A percentile compares a stretch with the other conserved stretches of the same genome.
These are phyloP conservation scores for Uloborus diversus DNA, from an alignment of 1,140 invertebrate species.

Conservation along the genomic window DNA sequence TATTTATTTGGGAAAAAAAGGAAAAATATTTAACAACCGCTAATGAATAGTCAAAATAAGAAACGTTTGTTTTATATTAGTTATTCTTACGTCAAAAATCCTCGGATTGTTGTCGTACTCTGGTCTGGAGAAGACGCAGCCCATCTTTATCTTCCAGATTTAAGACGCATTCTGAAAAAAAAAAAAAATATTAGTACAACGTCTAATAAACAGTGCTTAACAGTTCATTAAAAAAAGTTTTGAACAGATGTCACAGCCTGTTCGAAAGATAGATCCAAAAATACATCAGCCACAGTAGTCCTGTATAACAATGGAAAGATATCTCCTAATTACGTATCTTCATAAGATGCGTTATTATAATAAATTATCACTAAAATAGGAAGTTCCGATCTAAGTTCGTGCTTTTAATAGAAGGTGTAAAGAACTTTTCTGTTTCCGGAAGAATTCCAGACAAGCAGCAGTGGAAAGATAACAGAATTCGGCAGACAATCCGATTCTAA, in stretches of 20 bases:
- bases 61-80: no score
- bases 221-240: no score
- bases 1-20: background rate
- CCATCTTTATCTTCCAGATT: constrained; percentile 29
- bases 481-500: no score
- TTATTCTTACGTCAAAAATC: constrained; percentile 30
- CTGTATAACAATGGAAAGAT: background rate
- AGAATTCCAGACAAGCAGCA: no score
- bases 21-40: background rate
- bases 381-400: no score
- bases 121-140: constrained; percentile 26
- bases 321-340: background rate
- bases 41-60: background rate
- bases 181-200: background rate
- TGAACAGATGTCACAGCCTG: background rate
- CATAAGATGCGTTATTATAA: no score
- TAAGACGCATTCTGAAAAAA: constrained; percentile 8
- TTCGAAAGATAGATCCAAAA: background rate
- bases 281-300: background rate
- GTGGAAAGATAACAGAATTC: no score
- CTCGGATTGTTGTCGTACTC: constrained; percentile 12
- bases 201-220: background rate
- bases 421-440: no score
- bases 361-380: no score
- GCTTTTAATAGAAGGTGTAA: no score